Base-by-base conservation (phyloP, 2,797 vertebrate species). In the Telmatherina bonti region DNA sequence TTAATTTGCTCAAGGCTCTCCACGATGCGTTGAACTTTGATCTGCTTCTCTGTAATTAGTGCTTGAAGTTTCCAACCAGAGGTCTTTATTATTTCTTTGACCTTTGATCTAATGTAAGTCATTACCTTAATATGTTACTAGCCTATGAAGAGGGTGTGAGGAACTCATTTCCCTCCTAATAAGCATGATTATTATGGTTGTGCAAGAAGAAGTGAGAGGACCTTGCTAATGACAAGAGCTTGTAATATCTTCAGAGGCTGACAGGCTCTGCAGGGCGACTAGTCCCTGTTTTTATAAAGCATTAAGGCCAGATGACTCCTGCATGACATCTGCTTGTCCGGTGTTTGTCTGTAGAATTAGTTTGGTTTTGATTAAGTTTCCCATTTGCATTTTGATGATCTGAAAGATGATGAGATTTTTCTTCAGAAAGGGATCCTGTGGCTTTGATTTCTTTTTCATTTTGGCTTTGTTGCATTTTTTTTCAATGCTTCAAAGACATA, bases 391-490 rank as follows among this genome's bases (percentile, higher is more conserved):
- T 90, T 92, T 89, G 91, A 91, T 89, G 88, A 93, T 89, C 55
- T 43, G 57, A 67, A 83, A 87, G 86, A 89, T 92, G 81, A 88
- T 90, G 80, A 91, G 84, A 83, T 85, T 86, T 84, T 79, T 86
- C 71, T 71, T 75, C 61, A 87, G 75, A 91, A 89, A 86, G 76
- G 54, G 56, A 74, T 76, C 64, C 26, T 55, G 16, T 13, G 59
- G 74, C 84, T 93, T 91, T 91, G 85, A 92, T 92, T 86, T 87
- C 66, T 73, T 83, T 86, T 88, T 85, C 72, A 85, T 88, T 91
- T 78, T 72, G 73, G 78, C 80, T 92, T 91, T 92, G 86, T 91
- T 91, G 86, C 72, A 35, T 43, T 79, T 81, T 83, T 84, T 89
- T 90, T 87, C 73, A 78, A 82, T 74, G 85, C 85, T 86, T 92